Evolutionary conservation across 2,113 vertebrate genomes (phyloP), one percentile per base, ranked within the genome.

Genomic region (Indri indri): DNA sequence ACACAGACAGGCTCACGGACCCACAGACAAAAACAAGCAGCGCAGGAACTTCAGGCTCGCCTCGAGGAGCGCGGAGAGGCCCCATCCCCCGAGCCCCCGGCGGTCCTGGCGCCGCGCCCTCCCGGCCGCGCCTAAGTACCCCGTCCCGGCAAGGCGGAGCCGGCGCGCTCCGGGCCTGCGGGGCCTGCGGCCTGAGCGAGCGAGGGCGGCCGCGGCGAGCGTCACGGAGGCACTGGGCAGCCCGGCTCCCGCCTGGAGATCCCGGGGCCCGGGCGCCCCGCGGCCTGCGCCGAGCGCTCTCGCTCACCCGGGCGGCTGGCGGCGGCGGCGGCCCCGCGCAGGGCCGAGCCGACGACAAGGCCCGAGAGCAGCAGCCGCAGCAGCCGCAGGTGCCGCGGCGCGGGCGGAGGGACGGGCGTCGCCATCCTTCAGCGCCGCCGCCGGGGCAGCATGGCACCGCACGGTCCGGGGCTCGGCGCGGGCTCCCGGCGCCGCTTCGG

Each of bases 301-400:
- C 50, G 91, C 97, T 98, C 97, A 98, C 97, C 97, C 40, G 94
- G 95, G 87, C 90, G 97, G 87, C 83, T 63, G 61, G 61, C 61
- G 87, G 95, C 97, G 87, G 95, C 97, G 40, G 95, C 54, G 34
- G 94, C 89, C 1, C 97, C 84, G 47, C 81, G 88, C 71, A 97
- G 90, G 90, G 92, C 97, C 52, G 95, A 88, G 86, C 94, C 96
- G 42, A 97, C 94, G 94, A 97, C 66, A 25, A 97, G 90, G 76
- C 98, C 97, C 14, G 95, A 96, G 37, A 97, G 98, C 97, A 97
- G 97, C 80, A 98, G 90, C 50, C 97, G 95, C 87, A 97, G 80
- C 74, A 97, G 94, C 88, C 95, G 97, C 95, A 97, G 96, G 92
- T 96, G 97, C 90, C 96, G 95, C 90, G 97, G 76, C 27, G 94